Evolutionary conservation across 2,113 vertebrate species (phyloP).

Genomic region (Syngnathoides biaculeatus): DNA sequence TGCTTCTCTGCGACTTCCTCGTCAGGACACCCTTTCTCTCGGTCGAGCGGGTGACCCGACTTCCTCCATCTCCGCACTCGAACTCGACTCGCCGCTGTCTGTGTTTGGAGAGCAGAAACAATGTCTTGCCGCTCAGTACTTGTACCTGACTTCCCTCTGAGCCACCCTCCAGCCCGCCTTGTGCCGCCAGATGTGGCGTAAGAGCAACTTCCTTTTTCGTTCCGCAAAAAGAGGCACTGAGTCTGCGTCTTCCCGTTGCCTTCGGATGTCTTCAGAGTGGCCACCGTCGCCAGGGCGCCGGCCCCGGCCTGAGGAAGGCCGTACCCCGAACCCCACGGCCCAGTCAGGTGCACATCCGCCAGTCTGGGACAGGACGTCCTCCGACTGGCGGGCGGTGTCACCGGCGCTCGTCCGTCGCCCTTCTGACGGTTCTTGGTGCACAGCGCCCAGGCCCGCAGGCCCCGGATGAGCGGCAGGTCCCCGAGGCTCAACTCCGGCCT

Average conservation of each 20-base stretch:
- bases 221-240: slow-evolving; percentile 70
- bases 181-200: slow-evolving; percentile 50
- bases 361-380: slow-evolving; percentile 43
- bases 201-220: slow-evolving; percentile 68
- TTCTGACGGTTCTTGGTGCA: slow-evolving; percentile 67
- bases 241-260: slow-evolving; percentile 73
- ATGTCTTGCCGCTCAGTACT: slow-evolving; percentile 36
- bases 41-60: slow-evolving; percentile 41
- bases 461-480: slow-evolving; percentile 69
- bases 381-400: slow-evolving; percentile 22
- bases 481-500: slow-evolving; percentile 64
- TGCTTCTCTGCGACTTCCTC: slow-evolving; percentile 28
- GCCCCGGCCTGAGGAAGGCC: slow-evolving; percentile 57
- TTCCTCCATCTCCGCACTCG: slow-evolving; percentile 73
- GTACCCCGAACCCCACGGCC: slow-evolving; percentile 53
- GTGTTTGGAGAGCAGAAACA: slow-evolving; percentile 6
- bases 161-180: slow-evolving; percentile 46
- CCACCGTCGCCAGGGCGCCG: slow-evolving; percentile 72
- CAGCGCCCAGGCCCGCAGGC: slow-evolving; percentile 71
- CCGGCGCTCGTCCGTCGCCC: slow-evolving; percentile 39
- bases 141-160: slow-evolving; percentile 48
- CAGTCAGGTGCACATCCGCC: slow-evolving; percentile 49
- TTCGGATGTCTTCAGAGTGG: slow-evolving; percentile 72
- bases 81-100: slow-evolving; percentile 45
- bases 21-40: slow-evolving; percentile 32